These are phyloP conservation scores for Eurystomus glaucurus DNA, from an alignment of 2,797 vertebrate genomes.

Conservation along the genomic window DNA sequence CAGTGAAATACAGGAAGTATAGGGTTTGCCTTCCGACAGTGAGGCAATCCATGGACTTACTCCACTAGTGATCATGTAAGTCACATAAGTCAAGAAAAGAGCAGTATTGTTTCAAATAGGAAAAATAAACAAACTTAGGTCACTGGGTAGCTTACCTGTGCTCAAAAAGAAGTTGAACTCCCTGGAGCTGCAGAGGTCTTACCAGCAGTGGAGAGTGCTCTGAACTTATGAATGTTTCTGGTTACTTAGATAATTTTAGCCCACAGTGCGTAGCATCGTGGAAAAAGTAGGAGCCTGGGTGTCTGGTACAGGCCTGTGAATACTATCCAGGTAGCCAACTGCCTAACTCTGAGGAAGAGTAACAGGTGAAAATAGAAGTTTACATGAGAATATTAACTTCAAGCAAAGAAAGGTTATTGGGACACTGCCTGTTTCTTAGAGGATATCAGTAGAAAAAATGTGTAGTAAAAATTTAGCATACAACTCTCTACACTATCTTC, in stretches of 20 bases:
- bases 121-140: neutral
- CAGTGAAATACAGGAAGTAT: neutral
- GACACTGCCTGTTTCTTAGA: neutral
- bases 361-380: neutral
- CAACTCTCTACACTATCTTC: neutral
- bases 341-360: neutral
- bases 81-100: neutral
- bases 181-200: neutral
- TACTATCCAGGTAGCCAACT: neutral
- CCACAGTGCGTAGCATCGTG: fast-evolving
- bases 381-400: neutral
- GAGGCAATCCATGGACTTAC: neutral
- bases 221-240: neutral
- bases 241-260: neutral
- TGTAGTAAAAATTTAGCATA: neutral
- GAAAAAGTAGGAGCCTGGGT: neutral
- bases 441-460: neutral
- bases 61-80: neutral
- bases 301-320: neutral
- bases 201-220: neutral
- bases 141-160: fast-evolving
- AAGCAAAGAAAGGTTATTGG: neutral
- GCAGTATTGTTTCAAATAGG: neutral
- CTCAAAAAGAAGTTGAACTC: neutral
- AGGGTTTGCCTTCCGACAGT: neutral